phyloP scores from a whole-genome alignment of 2,888 invertebrate species.

The Caradrina kadenii region DNA sequence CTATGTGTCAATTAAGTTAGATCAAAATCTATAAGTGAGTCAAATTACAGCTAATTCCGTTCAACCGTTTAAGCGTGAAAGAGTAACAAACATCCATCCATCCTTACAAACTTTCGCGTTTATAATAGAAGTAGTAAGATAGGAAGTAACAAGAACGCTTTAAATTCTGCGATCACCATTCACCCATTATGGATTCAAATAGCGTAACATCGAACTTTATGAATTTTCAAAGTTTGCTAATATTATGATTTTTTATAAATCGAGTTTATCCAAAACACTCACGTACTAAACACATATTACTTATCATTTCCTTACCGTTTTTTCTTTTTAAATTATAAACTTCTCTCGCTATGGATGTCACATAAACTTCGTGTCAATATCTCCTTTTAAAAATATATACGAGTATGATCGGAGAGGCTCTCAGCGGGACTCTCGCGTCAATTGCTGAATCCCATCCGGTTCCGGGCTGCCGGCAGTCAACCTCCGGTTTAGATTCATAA shows the following conservation, averaged over 20 bases:
- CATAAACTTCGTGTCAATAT: constrained; percentile 73
- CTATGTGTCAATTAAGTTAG: too few relatives aligned
- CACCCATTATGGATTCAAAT: too few relatives aligned
- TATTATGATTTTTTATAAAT: background rate
- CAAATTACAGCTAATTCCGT: too few relatives aligned
- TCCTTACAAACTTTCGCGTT: too few relatives aligned
- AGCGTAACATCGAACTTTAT: too few relatives aligned
- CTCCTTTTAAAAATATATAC: constrained; percentile 67
- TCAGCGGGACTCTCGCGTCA: constrained; percentile 82
- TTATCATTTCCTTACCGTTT: background rate
- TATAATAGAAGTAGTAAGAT: too few relatives aligned
- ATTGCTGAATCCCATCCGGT: constrained; percentile 88
- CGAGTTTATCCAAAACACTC: background rate
- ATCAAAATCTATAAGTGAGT: too few relatives aligned
- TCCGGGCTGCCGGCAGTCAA: constrained; percentile 80
- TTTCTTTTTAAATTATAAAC: constrained; percentile 53
- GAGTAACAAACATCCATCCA: too few relatives aligned
- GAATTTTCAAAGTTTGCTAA: background rate
- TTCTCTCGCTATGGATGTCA: constrained; percentile 54
- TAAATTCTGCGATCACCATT: too few relatives aligned
- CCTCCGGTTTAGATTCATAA: constrained; percentile 81
- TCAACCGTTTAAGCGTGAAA: too few relatives aligned
- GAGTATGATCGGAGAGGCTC: constrained; percentile 70
- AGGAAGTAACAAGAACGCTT: too few relatives aligned
- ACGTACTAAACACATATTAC: background rate